Evolutionary conservation across 2,888 invertebrate genomes (phyloP).

Genomic region (Antitype chi): DNA sequence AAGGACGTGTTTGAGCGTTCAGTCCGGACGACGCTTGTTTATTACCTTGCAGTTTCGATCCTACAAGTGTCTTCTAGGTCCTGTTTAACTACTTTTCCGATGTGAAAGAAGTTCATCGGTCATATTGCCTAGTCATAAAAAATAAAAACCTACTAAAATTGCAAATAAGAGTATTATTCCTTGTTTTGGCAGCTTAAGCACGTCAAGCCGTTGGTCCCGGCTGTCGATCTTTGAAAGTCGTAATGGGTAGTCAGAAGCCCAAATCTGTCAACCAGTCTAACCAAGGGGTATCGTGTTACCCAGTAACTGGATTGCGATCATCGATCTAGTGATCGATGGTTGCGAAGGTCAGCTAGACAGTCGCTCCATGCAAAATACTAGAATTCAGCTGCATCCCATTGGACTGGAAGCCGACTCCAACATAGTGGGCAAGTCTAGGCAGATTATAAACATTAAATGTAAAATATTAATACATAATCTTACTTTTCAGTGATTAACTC

Average conservation of each 20-base stretch:
- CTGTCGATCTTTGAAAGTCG: too few relatives aligned
- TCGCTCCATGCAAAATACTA: too few relatives aligned
- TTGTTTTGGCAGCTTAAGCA: not conserved
- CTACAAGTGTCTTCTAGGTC: conserved; percentile 11
- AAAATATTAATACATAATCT: conserved; percentile 25
- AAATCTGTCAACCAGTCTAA: too few relatives aligned
- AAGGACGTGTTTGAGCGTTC: conserved; percentile 22
- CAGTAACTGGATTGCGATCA: too few relatives aligned
- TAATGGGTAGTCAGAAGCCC: too few relatives aligned
- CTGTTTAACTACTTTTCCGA: not conserved
- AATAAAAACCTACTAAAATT: not conserved
- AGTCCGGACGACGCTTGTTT: conserved; percentile 9
- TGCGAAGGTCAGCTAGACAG: too few relatives aligned
- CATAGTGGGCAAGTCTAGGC: not conserved
- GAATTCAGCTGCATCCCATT: too few relatives aligned
- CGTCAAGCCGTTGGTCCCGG: too few relatives aligned
- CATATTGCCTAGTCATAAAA: conserved; percentile 12
- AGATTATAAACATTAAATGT: not conserved
- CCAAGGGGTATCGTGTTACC: too few relatives aligned
- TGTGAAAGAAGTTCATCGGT: not conserved
- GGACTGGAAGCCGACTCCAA: too few relatives aligned
- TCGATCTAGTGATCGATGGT: too few relatives aligned
- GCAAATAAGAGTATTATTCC: not conserved
- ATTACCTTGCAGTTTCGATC: conserved; percentile 4
- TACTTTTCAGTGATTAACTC: conserved; percentile 2